Conservation (phyloP, 2,888 invertebrate genomes). For the Plagodis pulveraria region DNA sequence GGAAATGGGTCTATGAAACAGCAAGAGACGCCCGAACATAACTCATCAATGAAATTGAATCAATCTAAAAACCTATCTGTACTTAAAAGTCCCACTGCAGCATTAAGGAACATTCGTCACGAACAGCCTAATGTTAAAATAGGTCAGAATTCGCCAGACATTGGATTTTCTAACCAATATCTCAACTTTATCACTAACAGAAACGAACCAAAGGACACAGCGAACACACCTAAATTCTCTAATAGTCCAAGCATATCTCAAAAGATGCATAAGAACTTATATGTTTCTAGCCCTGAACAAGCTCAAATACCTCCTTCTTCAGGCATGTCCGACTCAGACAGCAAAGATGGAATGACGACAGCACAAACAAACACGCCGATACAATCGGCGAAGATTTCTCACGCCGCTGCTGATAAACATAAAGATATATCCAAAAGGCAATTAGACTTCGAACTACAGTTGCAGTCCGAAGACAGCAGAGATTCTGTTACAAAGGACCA, state of each 20-base stretch:
- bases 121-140: conserved; percentile 74
- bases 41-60: conserved; percentile 49
- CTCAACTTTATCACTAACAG: conserved; percentile 79
- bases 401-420: conserved; percentile 64
- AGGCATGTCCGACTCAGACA: conserved; percentile 78
- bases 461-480: conserved; percentile 80
- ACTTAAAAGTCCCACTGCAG: conserved; percentile 71
- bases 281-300: conserved; percentile 81
- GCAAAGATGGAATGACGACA: conserved; percentile 75
- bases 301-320: conserved; percentile 81
- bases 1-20: conserved; percentile 43
- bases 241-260: conserved; percentile 81
- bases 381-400: conserved; percentile 74
- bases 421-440: conserved; percentile 81
- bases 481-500: conserved; percentile 80
- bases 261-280: conserved; percentile 82
- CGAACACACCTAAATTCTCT: conserved; percentile 81
- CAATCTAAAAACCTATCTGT: conserved; percentile 55
- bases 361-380: conserved; percentile 74
- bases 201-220: conserved; percentile 82
- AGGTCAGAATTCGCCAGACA: conserved; percentile 72
- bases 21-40: conserved; percentile 56
- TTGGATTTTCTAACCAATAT: conserved; percentile 80
- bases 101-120: conserved; percentile 74
- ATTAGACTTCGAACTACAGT: conserved; percentile 76